phyloP scores from a whole-genome alignment of 2,113 vertebrate genomes.

The Spizaetus ornatus region DNA sequence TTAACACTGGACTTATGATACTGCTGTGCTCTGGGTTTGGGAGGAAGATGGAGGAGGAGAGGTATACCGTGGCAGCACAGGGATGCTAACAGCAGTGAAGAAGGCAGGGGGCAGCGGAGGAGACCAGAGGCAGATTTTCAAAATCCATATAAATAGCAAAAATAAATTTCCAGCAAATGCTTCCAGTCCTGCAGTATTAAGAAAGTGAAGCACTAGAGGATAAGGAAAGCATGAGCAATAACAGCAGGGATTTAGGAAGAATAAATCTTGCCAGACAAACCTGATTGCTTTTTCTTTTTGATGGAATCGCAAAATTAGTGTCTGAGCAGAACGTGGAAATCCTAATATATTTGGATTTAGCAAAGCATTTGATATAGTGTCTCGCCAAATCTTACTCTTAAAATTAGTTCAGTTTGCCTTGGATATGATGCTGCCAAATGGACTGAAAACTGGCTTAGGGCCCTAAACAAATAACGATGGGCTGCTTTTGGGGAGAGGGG shows the following conservation, averaged over 20 bases:
- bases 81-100: neutral
- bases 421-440: constrained; percentile 33
- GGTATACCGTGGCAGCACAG: neutral
- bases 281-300: constrained; percentile 68
- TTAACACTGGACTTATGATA: neutral
- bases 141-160: constrained; percentile 51
- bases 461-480: neutral
- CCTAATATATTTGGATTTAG: constrained; percentile 69
- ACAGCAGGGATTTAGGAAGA: constrained; percentile 61
- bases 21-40: neutral
- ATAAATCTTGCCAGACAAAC: constrained; percentile 66
- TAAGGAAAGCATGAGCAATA: constrained; percentile 63
- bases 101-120: constrained; percentile 37
- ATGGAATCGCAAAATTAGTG: constrained; percentile 64
- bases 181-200: constrained; percentile 55
- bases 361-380: constrained; percentile 57
- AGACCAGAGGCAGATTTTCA: constrained; percentile 36
- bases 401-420: constrained; percentile 64
- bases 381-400: constrained; percentile 44
- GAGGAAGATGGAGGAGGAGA: neutral
- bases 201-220: constrained; percentile 56
- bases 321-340: constrained; percentile 56
- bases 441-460: constrained; percentile 37
- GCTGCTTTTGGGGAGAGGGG: neutral
- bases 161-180: constrained; percentile 45